These are phyloP conservation scores for Spodoptera littoralis DNA, from an alignment of 2,888 invertebrate species.

Conservation along the genomic window DNA sequence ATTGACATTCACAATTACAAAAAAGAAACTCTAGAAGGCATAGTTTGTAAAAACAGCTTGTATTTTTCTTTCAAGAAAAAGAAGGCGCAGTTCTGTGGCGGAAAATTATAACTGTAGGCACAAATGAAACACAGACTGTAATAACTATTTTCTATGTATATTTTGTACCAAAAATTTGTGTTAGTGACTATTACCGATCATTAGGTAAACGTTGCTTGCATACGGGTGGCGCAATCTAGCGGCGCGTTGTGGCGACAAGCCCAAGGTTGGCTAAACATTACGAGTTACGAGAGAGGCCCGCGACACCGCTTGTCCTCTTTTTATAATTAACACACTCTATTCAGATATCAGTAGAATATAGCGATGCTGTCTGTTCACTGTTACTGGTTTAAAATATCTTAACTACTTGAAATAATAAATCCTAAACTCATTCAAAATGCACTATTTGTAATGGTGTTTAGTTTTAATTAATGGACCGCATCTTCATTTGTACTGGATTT, in stretches of 20 bases:
- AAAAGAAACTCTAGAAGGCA: neutral
- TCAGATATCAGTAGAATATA: constrained; percentile 9
- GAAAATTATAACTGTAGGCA: no score
- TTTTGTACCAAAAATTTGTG: no score
- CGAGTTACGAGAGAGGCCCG: constrained; percentile 20
- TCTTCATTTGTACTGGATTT: constrained; percentile 10
- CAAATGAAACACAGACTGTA: no score
- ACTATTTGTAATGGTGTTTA: no score
- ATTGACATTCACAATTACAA: constrained; percentile 8
- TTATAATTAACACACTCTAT: constrained; percentile 18
- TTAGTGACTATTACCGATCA: neutral
- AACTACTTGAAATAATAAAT: neutral
- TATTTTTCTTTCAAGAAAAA: no score
- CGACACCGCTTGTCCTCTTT: constrained; percentile 20
- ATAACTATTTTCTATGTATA: no score
- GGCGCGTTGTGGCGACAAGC: constrained; percentile 17
- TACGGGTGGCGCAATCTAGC: constrained; percentile 36
- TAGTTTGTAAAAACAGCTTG: no score
- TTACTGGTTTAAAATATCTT: constrained; percentile 2
- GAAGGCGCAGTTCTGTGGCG: no score
- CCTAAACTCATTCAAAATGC: neutral
- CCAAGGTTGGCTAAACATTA: constrained; percentile 32
- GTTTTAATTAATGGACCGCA: constrained; percentile 1
- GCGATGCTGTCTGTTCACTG: no score
- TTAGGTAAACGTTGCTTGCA: constrained; percentile 7